Percentiles rank a stretch among this genome's conserved stretches.
phyloP scores from a whole-genome alignment of 2,113 vertebrate species.

The Oostethus manadensis region DNA sequence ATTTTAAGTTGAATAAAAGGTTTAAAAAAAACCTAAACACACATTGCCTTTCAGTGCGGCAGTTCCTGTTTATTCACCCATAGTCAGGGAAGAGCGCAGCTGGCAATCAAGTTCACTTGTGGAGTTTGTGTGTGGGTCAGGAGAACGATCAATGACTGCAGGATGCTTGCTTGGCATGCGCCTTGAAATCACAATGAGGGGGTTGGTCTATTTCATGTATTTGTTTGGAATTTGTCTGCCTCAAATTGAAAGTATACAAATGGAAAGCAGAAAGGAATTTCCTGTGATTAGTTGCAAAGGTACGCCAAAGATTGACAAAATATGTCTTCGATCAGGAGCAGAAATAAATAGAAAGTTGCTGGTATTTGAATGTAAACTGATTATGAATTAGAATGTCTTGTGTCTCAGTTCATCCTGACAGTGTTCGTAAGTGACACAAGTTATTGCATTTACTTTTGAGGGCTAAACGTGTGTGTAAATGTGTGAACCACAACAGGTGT shows the following conservation, averaged over 20 bases:
- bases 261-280: not conserved
- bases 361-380: not conserved
- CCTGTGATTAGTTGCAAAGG: not conserved
- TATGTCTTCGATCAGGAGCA: not conserved
- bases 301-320: not conserved
- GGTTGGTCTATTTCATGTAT: not conserved
- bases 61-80: conserved; percentile 2
- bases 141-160: not conserved
- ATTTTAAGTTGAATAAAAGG: no score
- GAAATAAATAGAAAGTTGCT: not conserved
- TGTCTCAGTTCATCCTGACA: not conserved
- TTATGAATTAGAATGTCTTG: no score
- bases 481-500: not conserved
- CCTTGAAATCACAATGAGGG: not conserved
- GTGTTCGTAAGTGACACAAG: not conserved
- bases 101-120: conserved; percentile 12
- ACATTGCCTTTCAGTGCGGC: not conserved
- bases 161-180: not conserved
- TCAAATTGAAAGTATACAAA: not conserved
- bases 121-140: not conserved
- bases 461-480: not conserved
- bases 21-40: not conserved
- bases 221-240: not conserved
- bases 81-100: not conserved
- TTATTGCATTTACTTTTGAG: not conserved